Evolutionary conservation across 2,113 vertebrate species (phyloP).

Genomic region (Pica pica): DNA sequence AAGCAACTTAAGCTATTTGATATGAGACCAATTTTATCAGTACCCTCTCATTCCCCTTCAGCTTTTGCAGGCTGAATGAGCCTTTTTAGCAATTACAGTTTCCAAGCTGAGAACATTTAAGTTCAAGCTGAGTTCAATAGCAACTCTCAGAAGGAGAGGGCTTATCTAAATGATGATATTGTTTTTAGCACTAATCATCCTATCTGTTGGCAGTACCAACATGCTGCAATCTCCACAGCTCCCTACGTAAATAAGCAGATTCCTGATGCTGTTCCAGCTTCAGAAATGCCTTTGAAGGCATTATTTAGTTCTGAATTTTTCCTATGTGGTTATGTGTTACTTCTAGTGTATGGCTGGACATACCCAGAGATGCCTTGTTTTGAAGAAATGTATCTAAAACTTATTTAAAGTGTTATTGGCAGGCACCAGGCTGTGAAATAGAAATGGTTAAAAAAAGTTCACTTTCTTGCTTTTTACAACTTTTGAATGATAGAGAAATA

Average conservation of each 20-base stretch:
- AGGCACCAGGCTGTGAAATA: background rate
- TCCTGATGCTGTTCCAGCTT: slow-evolving; percentile 68
- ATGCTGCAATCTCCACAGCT: slow-evolving; percentile 56
- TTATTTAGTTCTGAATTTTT: slow-evolving; percentile 41
- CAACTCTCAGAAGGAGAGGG: slow-evolving; percentile 18
- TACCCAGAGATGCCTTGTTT: background rate
- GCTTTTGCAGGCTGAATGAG: background rate
- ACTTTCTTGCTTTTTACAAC: background rate
- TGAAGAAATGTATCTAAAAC: background rate
- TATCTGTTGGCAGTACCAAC: slow-evolving; percentile 64
- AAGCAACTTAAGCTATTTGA: background rate
- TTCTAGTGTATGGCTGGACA: background rate
- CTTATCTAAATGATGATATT: slow-evolving; percentile 67
- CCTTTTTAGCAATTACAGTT: background rate
- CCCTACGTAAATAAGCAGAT: slow-evolving; percentile 69
- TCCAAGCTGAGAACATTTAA: background rate
- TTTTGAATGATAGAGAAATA: background rate
- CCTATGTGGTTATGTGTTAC: background rate
- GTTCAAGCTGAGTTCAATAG: slow-evolving; percentile 58
- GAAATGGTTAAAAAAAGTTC: background rate
- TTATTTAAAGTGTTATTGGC: background rate
- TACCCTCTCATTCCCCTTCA: background rate
- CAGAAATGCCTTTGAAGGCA: slow-evolving; percentile 65
- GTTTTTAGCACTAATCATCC: slow-evolving; percentile 62
- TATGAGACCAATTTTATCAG: background rate